Conservation (phyloP, 2,888 invertebrate species). For the Drosophila limbata region DNA sequence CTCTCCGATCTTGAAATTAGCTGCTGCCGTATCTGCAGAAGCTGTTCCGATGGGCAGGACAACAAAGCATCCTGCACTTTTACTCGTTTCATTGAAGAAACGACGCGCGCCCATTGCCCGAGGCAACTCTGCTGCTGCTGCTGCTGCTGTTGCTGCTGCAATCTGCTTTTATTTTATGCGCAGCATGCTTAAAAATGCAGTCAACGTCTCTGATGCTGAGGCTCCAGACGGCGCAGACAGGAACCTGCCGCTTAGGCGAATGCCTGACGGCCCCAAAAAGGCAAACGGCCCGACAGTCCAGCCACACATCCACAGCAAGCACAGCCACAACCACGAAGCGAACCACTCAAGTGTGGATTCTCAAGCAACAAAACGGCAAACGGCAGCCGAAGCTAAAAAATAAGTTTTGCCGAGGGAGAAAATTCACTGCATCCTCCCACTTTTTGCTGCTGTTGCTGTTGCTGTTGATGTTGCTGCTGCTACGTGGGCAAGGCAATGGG, state of each 20-base stretch:
- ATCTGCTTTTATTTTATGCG: slow-evolving; percentile 81
- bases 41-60: slow-evolving; percentile 81
- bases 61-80: slow-evolving; percentile 80
- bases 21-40: slow-evolving; percentile 85
- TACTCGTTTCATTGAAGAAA: slow-evolving; percentile 79
- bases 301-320: slow-evolving; percentile 35
- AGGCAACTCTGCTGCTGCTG: slow-evolving; percentile 37
- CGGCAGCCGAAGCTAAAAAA: slow-evolving; percentile 57
- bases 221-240: slow-evolving; percentile 68
- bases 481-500: slow-evolving; percentile 57
- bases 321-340: slow-evolving; percentile 19
- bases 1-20: slow-evolving; percentile 71
- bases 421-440: slow-evolving; percentile 84
- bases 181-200: slow-evolving; percentile 80
- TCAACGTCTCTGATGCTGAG: slow-evolving; percentile 67
- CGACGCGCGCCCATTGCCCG: slow-evolving; percentile 57
- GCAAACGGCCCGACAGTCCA: slow-evolving; percentile 75
- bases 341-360: slow-evolving; percentile 14
- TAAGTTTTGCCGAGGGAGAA: slow-evolving; percentile 68
- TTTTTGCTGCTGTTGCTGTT: slow-evolving; percentile 76
- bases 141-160: slow-evolving; percentile 51
- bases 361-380: slow-evolving; percentile 34
- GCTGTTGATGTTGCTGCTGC: slow-evolving; percentile 57
- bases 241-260: slow-evolving; percentile 81
- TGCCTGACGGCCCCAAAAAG: slow-evolving; percentile 80